Conservation (phyloP, 2,113 vertebrate species). For the Sceloporus tristichus region DNA sequence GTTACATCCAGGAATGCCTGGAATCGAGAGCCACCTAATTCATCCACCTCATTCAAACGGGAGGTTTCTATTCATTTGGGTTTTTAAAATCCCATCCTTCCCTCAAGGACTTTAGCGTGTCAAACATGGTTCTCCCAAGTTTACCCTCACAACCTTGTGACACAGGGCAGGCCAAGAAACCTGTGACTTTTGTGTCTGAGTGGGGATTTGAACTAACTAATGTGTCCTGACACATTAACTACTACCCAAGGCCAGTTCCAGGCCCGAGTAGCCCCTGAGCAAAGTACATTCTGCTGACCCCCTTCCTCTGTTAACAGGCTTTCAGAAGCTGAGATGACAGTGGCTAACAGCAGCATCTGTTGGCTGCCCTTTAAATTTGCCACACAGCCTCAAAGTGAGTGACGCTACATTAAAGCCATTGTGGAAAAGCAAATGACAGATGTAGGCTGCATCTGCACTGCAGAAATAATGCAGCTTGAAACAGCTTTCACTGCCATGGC, state of each 20-base stretch:
- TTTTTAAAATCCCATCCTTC: no score
- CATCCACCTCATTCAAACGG: no score
- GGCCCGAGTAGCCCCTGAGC: background rate
- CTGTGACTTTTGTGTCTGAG: background rate
- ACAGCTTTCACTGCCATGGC: no score
- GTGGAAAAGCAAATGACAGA: background rate
- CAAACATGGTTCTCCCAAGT: no score
- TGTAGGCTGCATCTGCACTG: no score
- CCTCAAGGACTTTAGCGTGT: background rate
- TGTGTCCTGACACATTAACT: background rate
- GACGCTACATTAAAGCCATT: background rate
- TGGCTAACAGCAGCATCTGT: background rate
- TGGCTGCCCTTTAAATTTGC: background rate
- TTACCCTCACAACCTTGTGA: no score
- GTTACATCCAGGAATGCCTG: background rate
- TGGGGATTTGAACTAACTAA: background rate
- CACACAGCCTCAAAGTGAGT: background rate
- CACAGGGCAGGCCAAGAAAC: background rate
- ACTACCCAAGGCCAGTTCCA: background rate
- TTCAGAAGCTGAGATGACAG: background rate
- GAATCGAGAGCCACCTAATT: background rate
- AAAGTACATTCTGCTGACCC: background rate
- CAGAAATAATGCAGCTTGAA: no score
- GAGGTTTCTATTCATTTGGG: no score
- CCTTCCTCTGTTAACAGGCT: background rate